Evolutionary conservation across 2,113 vertebrate genomes (phyloP).

Genomic region (Kobus ellipsiprymnus): DNA sequence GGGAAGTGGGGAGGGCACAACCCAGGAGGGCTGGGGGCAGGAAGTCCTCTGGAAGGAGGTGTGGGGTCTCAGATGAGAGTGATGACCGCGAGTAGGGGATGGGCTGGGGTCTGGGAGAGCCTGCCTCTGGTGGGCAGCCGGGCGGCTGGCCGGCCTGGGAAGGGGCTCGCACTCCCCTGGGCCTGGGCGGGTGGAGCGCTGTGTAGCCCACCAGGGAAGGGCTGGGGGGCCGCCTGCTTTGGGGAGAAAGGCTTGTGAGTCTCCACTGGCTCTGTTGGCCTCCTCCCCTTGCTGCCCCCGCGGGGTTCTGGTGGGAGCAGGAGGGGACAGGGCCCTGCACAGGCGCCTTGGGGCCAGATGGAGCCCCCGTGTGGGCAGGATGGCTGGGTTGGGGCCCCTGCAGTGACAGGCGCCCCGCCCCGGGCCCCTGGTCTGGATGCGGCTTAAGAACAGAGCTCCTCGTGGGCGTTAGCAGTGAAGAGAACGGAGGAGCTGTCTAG

Average conservation of each 20-base stretch:
- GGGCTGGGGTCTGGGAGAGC: not conserved
- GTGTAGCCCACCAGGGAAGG: not conserved
- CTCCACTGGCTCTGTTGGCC: not conserved
- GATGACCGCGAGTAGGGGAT: too few relatives aligned
- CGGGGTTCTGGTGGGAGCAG: too few relatives aligned
- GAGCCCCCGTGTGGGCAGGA: fast-evolving
- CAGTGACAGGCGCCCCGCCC: fast-evolving
- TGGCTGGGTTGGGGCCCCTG: not conserved
- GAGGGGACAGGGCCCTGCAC: not conserved
- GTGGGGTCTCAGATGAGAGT: too few relatives aligned
- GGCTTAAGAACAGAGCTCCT: not conserved
- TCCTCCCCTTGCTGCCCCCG: not conserved
- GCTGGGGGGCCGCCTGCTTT: not conserved
- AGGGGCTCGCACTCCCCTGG: not conserved
- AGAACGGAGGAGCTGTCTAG: not conserved
- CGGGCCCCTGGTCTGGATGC: not conserved
- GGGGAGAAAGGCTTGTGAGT: not conserved
- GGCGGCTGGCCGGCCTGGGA: not conserved
- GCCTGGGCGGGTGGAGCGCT: not conserved
- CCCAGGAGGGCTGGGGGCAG: not conserved
- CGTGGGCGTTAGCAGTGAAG: not conserved
- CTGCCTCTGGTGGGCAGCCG: not conserved
- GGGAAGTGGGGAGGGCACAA: too few relatives aligned
- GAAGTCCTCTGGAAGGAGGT: not conserved
- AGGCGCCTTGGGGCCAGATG: fast-evolving